These are phyloP conservation scores for Galerucella pusilla DNA, from an alignment of 2,888 invertebrate species.

Conservation along the genomic window DNA sequence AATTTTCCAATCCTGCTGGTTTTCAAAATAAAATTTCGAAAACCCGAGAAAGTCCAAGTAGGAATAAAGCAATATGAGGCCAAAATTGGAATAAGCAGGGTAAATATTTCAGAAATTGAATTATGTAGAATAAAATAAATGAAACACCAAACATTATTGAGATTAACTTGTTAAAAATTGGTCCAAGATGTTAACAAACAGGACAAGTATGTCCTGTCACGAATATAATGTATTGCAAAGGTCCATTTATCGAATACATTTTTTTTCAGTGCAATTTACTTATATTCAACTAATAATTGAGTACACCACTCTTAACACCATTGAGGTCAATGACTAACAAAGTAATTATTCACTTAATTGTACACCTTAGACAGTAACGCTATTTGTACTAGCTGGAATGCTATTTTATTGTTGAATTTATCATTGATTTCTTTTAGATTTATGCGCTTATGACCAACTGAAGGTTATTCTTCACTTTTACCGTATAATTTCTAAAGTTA, in stretches of 20 bases:
- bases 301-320: constrained; percentile 20
- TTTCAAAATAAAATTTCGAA: no score
- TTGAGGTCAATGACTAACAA: constrained; percentile 35
- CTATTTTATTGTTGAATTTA: constrained; percentile 13
- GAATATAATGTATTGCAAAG: no score
- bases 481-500: constrained; percentile 6
- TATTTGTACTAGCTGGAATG: constrained; percentile 18
- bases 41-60: no score
- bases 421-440: constrained; percentile 14
- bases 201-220: no score
- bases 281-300: not conserved
- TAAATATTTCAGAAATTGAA: no score
- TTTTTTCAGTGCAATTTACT: not conserved
- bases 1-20: no score
- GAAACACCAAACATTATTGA: no score
- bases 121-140: no score
- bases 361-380: constrained; percentile 16
- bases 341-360: constrained; percentile 31
- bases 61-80: no score
- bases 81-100: no score
- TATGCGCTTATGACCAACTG: not conserved
- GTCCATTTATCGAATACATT: not conserved
- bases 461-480: constrained; percentile 6
- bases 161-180: no score
- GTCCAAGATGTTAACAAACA: no score